Evolutionary conservation across 2,888 invertebrate species (phyloP), one percentile per base, ranked within the genome.

Genomic region (Drosophila koepferae): DNA sequence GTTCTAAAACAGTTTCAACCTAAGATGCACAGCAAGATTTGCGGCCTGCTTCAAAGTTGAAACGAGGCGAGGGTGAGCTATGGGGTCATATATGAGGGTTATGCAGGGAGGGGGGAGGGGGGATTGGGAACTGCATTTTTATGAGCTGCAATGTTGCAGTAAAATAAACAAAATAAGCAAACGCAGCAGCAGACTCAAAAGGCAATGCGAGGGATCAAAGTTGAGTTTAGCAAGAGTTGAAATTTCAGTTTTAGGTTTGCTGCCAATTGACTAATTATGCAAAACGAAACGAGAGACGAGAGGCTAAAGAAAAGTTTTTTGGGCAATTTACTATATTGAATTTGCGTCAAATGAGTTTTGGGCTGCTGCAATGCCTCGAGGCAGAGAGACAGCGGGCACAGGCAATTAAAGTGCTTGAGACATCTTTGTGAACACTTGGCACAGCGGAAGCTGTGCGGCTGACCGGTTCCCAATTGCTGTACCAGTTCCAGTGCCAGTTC

Each of bases 351-450:
- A 40, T 40, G 54, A 54, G 54, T 54, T 54, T 38, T 38, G 53
- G 4, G 23, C 23, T 23, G 23, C 23, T 44, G 44, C 44, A 48
- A 28, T 28, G n/a, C 48, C 48, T 23, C 10, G 31, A 38, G 73
- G 65, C 51, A 49, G 44, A 64, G 20, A 20, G 20, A 20, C 0
- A 20, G 20, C n/a, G 43, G 56, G 65, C 28, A 18, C 18, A 23
- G 65, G 60, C 82, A 84, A 84, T 84, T 84, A 84, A 84, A 82
- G 36, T 68, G 82, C 83, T 84, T 75, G 83, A 84, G 88, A 87
- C 88, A 43, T 34, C 59, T 62, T 18, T 55, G 68, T n/a, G 68
- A 49, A 72, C 72, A 77, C 61, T 72, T 56, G 41, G 1, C 40
- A 41, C n/a, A 63, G 10, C 70, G 74, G 70, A 77, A 54, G 63